Conservation (phyloP, 2,888 invertebrate genomes). For the Thymelicus lineola region DNA sequence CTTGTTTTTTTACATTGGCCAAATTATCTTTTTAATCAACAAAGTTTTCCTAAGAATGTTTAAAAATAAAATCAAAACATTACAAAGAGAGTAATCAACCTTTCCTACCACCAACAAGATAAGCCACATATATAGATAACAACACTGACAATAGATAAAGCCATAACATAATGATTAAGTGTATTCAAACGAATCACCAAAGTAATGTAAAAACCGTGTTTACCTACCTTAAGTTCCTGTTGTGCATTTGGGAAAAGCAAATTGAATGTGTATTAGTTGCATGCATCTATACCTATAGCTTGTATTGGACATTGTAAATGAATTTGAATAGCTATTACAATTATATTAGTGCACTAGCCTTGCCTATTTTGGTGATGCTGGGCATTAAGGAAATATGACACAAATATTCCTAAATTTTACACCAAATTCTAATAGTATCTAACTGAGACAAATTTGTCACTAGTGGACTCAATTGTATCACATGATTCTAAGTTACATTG, state of each 20-base stretch:
- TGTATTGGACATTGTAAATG: conserved; percentile 36
- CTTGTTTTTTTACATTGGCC: not conserved
- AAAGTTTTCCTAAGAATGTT: not conserved
- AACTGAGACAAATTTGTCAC: too few species aligned
- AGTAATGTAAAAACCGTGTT: conserved; percentile 42
- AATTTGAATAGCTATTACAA: not conserved
- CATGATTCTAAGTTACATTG: too few species aligned
- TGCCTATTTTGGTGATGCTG: not conserved
- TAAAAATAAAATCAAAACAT: conserved; percentile 9
- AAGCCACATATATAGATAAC: conserved; percentile 31
- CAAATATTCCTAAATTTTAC: not conserved
- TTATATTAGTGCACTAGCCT: not conserved
- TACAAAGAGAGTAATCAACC: conserved; percentile 15
- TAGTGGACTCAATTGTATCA: too few species aligned
- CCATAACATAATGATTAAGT: conserved; percentile 22
- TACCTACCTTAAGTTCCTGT: conserved; percentile 83
- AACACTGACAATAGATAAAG: conserved; percentile 18
- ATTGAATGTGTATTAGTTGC: conserved; percentile 60
- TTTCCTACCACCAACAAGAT: conserved; percentile 8
- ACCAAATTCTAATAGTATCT: too few species aligned
- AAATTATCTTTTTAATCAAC: not conserved
- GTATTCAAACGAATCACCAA: conserved; percentile 13
- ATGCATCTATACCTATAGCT: conserved; percentile 43
- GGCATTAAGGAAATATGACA: not conserved
- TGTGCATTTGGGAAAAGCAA: conserved; percentile 70